Conservation (phyloP, 2,797 vertebrate species). For the Dromococcyx pavoninus region DNA sequence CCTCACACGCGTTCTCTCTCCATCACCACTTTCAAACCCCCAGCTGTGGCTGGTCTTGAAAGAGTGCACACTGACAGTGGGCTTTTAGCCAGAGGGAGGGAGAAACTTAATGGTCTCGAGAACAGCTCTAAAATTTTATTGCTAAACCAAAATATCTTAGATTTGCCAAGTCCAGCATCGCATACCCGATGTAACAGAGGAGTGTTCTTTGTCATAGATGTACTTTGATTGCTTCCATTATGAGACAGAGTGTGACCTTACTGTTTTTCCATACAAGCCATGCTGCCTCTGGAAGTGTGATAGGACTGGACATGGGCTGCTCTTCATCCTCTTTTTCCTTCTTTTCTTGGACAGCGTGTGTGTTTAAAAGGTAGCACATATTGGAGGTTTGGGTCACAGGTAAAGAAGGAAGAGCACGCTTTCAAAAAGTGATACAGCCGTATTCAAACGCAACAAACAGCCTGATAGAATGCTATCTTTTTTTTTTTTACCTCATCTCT, state of each 20-base stretch:
- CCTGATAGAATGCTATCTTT: rapidly evolving
- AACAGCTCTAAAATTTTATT: neutral
- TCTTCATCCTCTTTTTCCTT: neutral
- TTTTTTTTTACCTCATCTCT: neutral
- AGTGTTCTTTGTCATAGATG: rapidly evolving
- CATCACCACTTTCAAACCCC: neutral
- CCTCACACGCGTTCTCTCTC: rapidly evolving
- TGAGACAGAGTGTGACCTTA: neutral
- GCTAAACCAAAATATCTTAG: neutral
- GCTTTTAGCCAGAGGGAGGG: neutral
- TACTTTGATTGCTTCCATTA: rapidly evolving
- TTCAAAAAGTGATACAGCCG: neutral
- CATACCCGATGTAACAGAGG: rapidly evolving
- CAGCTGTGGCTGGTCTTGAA: neutral
- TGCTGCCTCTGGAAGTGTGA: neutral
- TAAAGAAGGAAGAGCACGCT: neutral
- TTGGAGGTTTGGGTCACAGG: neutral
- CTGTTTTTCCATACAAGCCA: neutral
- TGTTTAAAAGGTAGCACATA: neutral
- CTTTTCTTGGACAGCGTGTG: neutral
- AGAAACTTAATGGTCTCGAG: neutral
- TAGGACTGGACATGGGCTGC: neutral
- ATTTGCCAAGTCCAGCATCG: neutral
- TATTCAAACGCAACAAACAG: neutral
- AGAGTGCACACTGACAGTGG: too few species aligned